phyloP scores from a whole-genome alignment of 2,797 vertebrate species.

The Thamnophis elegans region DNA sequence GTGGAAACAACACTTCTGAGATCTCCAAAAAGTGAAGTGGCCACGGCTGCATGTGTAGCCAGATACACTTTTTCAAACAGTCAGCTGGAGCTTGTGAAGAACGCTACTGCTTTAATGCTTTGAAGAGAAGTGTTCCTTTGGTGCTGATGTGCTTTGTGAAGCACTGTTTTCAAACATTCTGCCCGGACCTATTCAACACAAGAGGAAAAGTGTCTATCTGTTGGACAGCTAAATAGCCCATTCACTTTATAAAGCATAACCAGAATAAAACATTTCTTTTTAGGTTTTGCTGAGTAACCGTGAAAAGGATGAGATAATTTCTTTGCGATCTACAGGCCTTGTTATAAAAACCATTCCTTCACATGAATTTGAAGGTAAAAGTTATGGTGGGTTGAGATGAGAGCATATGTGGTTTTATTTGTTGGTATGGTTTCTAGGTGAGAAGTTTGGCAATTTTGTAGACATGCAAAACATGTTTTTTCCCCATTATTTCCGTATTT shows the following conservation, averaged over 20 bases:
- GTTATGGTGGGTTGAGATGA: neutral
- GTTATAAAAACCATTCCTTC: constrained; percentile 82
- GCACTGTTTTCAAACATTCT: neutral
- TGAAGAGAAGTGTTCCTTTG: neutral
- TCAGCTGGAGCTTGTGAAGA: neutral
- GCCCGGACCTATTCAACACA: neutral
- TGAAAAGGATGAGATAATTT: constrained; percentile 69
- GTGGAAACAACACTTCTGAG: neutral
- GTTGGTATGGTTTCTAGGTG: neutral
- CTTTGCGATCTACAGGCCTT: constrained; percentile 76
- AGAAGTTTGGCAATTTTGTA: neutral
- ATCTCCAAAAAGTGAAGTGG: neutral
- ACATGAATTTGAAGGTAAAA: constrained; percentile 79
- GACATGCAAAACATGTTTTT: neutral
- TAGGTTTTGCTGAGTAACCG: constrained; percentile 86
- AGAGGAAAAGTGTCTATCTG: neutral
- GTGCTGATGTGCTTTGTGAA: neutral
- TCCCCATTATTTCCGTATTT: neutral
- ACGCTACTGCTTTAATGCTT: neutral
- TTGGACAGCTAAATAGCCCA: neutral
- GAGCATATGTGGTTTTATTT: neutral
- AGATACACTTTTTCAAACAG: neutral
- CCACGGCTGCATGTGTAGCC: neutral
- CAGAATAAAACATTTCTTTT: neutral
- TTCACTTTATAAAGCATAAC: neutral